A percentile compares a stretch with the other conserved stretches of the same genome.
phyloP scores from a whole-genome alignment of 2,797 vertebrate genomes.

The Sebastes variabilis region DNA sequence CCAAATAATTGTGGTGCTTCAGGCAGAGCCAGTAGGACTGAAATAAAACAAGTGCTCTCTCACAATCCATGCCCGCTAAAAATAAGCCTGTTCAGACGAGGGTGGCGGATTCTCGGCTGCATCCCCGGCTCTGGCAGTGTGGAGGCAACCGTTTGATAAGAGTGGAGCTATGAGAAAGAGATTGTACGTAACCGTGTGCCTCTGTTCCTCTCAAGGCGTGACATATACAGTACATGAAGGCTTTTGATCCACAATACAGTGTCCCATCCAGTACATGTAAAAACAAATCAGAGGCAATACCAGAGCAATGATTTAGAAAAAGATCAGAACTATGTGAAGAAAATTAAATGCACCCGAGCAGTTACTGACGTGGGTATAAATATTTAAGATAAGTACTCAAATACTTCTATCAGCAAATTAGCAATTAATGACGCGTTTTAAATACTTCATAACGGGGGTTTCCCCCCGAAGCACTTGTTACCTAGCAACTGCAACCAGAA shows the following conservation, averaged over 20 bases:
- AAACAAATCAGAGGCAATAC: slow-evolving; percentile 1
- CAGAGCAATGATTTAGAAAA: background rate
- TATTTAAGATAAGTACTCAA: slow-evolving; percentile 40
- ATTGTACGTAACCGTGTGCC: slow-evolving; percentile 42
- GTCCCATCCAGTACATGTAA: background rate
- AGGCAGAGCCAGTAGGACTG: slow-evolving; percentile 74
- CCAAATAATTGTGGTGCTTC: slow-evolving; percentile 77
- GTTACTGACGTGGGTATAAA: background rate
- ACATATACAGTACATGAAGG: slow-evolving; percentile 15
- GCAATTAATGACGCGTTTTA: slow-evolving; percentile 80
- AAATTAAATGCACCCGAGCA: slow-evolving; percentile 1
- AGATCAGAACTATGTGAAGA: background rate
- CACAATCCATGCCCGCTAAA: slow-evolving; percentile 80
- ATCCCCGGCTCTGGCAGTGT: slow-evolving; percentile 66
- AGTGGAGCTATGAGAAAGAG: slow-evolving; percentile 49
- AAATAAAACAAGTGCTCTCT: slow-evolving; percentile 83
- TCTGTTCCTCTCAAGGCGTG: slow-evolving; percentile 38
- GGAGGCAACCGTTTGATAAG: slow-evolving; percentile 73
- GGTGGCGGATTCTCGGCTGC: slow-evolving; percentile 74
- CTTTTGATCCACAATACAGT: slow-evolving; percentile 33
- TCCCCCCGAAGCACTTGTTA: slow-evolving; percentile 80
- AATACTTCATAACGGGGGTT: slow-evolving; percentile 82
- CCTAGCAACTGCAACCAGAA: slow-evolving; percentile 85
- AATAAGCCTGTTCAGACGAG: slow-evolving; percentile 79
- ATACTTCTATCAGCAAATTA: slow-evolving; percentile 64